These are phyloP conservation scores for Artemia sinica DNA, from an alignment of 2,888 invertebrate genomes.

Conservation along the genomic window DNA sequence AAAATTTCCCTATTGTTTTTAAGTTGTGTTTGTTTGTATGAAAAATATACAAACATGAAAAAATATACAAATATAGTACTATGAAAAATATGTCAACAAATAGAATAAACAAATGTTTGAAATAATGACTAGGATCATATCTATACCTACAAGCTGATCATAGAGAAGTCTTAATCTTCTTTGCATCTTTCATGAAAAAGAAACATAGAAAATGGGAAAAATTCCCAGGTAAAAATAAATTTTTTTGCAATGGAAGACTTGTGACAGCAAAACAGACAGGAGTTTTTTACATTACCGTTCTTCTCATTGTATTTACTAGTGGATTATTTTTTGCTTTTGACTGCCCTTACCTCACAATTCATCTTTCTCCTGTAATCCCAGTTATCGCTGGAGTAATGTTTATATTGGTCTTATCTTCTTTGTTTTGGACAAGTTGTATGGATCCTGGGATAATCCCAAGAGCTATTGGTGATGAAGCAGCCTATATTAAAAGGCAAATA, in stretches of 20 bases:
- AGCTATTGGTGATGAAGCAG: slow-evolving; percentile 71
- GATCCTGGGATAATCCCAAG: slow-evolving; percentile 85
- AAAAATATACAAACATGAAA: too few species aligned
- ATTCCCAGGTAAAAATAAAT: slow-evolving; percentile 91
- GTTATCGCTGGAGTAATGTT: slow-evolving; percentile 73
- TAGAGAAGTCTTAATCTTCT: too few species aligned
- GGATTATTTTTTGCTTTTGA: slow-evolving; percentile 55
- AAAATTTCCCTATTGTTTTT: too few species aligned
- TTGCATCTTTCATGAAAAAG: neutral
- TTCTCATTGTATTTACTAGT: slow-evolving; percentile 80
- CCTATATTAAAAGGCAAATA: slow-evolving; percentile 72
- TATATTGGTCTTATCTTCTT: slow-evolving; percentile 77
- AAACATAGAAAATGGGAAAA: slow-evolving; percentile 58
- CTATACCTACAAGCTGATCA: too few species aligned
- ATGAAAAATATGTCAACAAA: too few species aligned
- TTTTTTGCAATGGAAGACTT: slow-evolving; percentile 90
- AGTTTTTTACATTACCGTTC: slow-evolving; percentile 86
- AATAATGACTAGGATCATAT: too few species aligned
- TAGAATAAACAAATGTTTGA: too few species aligned
- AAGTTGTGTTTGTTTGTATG: too few species aligned
- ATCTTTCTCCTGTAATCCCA: slow-evolving; percentile 80
- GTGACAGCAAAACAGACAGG: slow-evolving; percentile 93
- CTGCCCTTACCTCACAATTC: slow-evolving; percentile 72
- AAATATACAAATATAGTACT: too few species aligned
- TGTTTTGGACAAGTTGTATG: slow-evolving; percentile 76